A percentile compares a stretch with the other conserved stretches of the same genome.
phyloP scores from a whole-genome alignment of 2,888 invertebrate genomes.

The Trissoscelio sp. region DNA sequence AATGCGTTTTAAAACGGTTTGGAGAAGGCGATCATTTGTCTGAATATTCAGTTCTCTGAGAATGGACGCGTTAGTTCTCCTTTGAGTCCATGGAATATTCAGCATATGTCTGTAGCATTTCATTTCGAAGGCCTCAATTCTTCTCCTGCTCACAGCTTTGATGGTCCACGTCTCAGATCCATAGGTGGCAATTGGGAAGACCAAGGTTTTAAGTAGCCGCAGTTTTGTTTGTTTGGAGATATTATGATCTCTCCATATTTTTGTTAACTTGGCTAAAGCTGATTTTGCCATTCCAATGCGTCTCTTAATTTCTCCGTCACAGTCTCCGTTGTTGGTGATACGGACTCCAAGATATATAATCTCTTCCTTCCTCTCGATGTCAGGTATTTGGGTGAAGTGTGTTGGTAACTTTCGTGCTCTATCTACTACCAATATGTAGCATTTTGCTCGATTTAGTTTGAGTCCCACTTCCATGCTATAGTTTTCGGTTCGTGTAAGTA shows the following conservation, averaged over 20 bases:
- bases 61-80: conserved; percentile 1
- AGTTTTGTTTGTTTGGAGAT: not conserved
- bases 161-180: conserved; percentile 5
- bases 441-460: too few relatives aligned
- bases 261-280: not conserved
- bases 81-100: not conserved
- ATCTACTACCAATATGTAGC: too few relatives aligned
- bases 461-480: too few relatives aligned
- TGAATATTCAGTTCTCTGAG: not conserved
- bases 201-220: not conserved
- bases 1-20: not conserved
- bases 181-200: not conserved
- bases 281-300: not conserved
- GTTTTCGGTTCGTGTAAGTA: too few relatives aligned
- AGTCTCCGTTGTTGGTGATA: not conserved
- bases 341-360: not conserved
- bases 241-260: not conserved
- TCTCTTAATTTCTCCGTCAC: conserved; percentile 3
- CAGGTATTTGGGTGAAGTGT: not conserved
- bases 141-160: not conserved
- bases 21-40: not conserved
- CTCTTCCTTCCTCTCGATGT: not conserved
- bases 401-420: too few relatives aligned
- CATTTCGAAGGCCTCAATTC: conserved; percentile 5
- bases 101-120: not conserved